Evolutionary conservation across 2,113 vertebrate genomes (phyloP), one percentile per base, ranked within the genome.

Genomic region (Elephas maximus): DNA sequence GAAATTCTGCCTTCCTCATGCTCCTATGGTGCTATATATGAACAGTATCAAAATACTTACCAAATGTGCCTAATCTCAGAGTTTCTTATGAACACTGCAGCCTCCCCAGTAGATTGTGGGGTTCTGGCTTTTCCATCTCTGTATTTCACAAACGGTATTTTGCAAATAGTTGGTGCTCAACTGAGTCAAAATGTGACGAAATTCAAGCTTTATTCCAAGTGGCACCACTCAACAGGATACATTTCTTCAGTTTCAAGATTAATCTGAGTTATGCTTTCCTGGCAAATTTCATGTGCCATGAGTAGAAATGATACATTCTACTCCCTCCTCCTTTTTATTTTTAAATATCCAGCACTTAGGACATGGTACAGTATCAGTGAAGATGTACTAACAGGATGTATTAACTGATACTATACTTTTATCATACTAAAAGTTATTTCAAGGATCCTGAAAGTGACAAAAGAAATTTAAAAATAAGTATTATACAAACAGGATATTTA

Each of bases 211-310:
- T 79, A 82, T 73, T 63, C 5, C n/a, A 82, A 76, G 26, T 28
- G 48, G 57, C 62, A 76, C n/a, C 80, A 89, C 41, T 63, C 62
- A 89, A 89, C 9, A 88, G 62, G 8, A 73, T 44, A 73, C 23
- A 67, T n/a, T 74, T 48, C 91, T 89, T 93, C 48, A 73, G 77
- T 90, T 91, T 96, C 57, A 87, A 90, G 69, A 83, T 23, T 96
- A 8, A 63, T 37, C 57, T 85, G 69, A 45, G 63, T 62, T 76
- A 65, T 44, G 41, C 81, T 88, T 80, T 74, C 12, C 30, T 84
- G 53, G 26, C 24, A 86, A 94, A 97, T 87, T 80, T 86, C 41
- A 87, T 33, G 23, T 81, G 57, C 41, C 15, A 30, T 84, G 20
- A 82, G 78, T 87, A 96, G 37, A 96, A 96, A 91, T 77, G 53